Evolutionary conservation across 2,797 vertebrate genomes (phyloP).

Genomic region (Neoniphon sammara): DNA sequence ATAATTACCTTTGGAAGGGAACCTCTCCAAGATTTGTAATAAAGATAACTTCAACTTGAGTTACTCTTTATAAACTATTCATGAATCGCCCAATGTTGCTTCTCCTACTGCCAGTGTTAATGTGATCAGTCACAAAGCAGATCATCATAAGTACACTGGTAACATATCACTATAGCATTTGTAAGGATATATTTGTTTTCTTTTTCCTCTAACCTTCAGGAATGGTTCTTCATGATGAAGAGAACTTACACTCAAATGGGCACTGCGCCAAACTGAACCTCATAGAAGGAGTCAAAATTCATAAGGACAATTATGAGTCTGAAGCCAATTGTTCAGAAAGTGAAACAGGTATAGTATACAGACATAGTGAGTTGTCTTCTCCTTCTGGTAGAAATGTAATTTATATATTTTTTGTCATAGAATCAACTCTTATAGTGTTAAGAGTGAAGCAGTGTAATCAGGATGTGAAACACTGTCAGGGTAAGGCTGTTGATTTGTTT

Average conservation of each 20-base stretch:
- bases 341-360: slow-evolving; percentile 78
- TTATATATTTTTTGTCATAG: background rate
- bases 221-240: slow-evolving; percentile 88
- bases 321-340: slow-evolving; percentile 84
- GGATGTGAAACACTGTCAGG: background rate
- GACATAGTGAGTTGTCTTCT: background rate
- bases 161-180: too few species aligned
- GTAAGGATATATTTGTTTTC: background rate
- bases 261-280: slow-evolving; percentile 90
- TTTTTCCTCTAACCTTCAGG: slow-evolving; percentile 69
- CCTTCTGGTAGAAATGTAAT: background rate
- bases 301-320: slow-evolving; percentile 90
- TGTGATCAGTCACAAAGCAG: too few species aligned
- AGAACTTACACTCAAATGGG: slow-evolving; percentile 84
- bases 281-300: slow-evolving; percentile 90
- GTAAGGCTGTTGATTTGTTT: background rate
- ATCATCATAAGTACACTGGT: too few species aligned
- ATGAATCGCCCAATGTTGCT: too few species aligned
- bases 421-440: too few species aligned
- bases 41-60: too few species aligned
- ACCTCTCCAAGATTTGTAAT: too few species aligned
- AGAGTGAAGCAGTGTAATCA: too few species aligned
- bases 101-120: too few species aligned
- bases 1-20: too few species aligned
- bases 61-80: too few species aligned